phyloP scores from a whole-genome alignment of 2,888 invertebrate species.

The Nesidiocoris tenuis region DNA sequence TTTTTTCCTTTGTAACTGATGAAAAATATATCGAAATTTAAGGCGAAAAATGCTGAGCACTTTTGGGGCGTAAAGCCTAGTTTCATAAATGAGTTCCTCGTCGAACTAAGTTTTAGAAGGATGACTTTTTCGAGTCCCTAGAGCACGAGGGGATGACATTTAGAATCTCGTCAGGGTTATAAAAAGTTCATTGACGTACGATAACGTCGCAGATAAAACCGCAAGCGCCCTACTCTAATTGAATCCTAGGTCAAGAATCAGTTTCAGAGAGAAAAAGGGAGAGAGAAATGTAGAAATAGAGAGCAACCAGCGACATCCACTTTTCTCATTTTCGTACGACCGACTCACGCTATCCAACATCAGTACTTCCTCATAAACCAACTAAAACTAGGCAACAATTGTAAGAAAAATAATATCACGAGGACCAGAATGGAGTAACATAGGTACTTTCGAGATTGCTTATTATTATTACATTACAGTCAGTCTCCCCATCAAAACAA shows the following conservation, averaged over 20 bases:
- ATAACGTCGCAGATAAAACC: no score
- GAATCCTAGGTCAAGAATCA: no score
- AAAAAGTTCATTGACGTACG: background rate
- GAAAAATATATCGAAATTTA: constrained; percentile 4
- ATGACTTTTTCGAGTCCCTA: background rate
- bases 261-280: background rate
- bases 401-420: background rate
- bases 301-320: background rate
- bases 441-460: constrained; percentile 22
- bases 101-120: background rate
- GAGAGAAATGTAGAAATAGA: background rate
- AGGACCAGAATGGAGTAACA: constrained; percentile 4
- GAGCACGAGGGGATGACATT: background rate
- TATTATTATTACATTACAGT: constrained; percentile 25
- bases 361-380: background rate
- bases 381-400: background rate
- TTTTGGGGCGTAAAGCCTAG: constrained; percentile 18
- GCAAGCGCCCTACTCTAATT: constrained; percentile 6
- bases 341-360: background rate
- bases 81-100: background rate
- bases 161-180: constrained; percentile 9
- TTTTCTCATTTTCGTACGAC: background rate
- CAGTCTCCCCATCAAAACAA: constrained; percentile 7
- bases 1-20: background rate
- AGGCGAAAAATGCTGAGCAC: constrained; percentile 26